Percentiles rank a stretch among this genome's conserved stretches.
Evolutionary conservation across 37 sponge, comb jelly and placozoan species (phyloP).

Genomic region (Geodia barretti): DNA sequence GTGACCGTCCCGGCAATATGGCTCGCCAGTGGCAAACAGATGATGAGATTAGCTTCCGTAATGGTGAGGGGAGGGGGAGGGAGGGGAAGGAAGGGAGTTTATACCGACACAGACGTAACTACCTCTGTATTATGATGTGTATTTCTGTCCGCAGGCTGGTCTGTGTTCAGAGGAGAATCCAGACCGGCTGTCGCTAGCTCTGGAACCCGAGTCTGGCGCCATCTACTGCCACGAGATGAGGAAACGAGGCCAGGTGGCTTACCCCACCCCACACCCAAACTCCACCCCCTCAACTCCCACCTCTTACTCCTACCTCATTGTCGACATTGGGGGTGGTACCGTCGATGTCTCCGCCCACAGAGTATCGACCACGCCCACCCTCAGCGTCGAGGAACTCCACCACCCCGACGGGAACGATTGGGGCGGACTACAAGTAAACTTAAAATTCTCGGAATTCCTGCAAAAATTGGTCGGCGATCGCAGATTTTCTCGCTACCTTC

Average conservation of each 20-base stretch:
- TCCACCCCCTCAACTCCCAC: not conserved
- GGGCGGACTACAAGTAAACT: constrained; percentile 42
- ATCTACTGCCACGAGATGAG: constrained; percentile 39
- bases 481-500: constrained; percentile 15
- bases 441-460: constrained; percentile 14
- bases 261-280: constrained; percentile 4
- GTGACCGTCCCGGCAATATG: constrained; percentile 65
- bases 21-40: constrained; percentile 40
- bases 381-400: constrained; percentile 27
- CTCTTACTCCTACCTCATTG: constrained; percentile 26
- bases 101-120: no score
- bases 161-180: constrained; percentile 36
- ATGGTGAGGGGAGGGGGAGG: no score
- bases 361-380: not conserved
- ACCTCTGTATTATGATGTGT: constrained; percentile 2
- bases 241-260: constrained; percentile 20
- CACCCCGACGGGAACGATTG: constrained; percentile 43
- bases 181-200: constrained; percentile 26
- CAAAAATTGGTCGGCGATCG: constrained; percentile 11
- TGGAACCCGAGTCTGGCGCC: constrained; percentile 57
- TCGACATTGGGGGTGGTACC: constrained; percentile 57
- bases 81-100: no score
- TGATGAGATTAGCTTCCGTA: constrained; percentile 67
- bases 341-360: constrained; percentile 51
- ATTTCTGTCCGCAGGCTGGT: constrained; percentile 30